Percentiles rank a stretch among this genome's conserved stretches.
These are phyloP conservation scores for Tragelaphus scriptus DNA, from an alignment of 2,113 vertebrate genomes.

Conservation along the genomic window DNA sequence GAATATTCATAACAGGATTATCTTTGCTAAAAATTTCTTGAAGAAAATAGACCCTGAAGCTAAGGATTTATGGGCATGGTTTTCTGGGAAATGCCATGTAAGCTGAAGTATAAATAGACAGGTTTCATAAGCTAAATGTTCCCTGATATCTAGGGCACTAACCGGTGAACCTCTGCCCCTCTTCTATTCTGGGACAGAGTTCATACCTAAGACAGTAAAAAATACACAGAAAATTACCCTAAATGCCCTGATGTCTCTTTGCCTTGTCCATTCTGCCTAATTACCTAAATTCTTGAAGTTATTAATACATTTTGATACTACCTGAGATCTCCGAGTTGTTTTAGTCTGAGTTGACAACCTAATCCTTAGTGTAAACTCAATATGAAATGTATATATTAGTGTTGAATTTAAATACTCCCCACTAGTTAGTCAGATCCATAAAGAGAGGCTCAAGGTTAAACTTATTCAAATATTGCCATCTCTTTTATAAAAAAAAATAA, in stretches of 20 bases:
- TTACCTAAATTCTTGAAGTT: background rate
- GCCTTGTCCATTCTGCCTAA: too few relatives aligned
- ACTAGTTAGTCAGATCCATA: background rate
- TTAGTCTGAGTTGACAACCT: background rate
- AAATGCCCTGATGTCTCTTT: background rate
- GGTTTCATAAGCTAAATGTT: background rate
- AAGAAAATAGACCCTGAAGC: background rate
- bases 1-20: background rate
- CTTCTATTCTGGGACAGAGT: background rate
- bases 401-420: background rate
- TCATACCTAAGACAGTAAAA: background rate
- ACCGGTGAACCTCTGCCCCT: rapidly evolving
- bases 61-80: background rate
- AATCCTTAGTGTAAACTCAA: background rate
- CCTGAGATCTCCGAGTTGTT: background rate
- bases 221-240: background rate
- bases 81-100: background rate
- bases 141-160: background rate
- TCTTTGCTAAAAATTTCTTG: background rate
- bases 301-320: background rate
- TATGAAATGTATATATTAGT: background rate
- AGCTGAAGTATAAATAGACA: background rate
- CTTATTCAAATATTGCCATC: background rate
- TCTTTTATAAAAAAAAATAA: background rate
- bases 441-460: background rate